Evolutionary conservation across 2,113 vertebrate genomes (phyloP).

Genomic region (Reinhardtius hippoglossoides): DNA sequence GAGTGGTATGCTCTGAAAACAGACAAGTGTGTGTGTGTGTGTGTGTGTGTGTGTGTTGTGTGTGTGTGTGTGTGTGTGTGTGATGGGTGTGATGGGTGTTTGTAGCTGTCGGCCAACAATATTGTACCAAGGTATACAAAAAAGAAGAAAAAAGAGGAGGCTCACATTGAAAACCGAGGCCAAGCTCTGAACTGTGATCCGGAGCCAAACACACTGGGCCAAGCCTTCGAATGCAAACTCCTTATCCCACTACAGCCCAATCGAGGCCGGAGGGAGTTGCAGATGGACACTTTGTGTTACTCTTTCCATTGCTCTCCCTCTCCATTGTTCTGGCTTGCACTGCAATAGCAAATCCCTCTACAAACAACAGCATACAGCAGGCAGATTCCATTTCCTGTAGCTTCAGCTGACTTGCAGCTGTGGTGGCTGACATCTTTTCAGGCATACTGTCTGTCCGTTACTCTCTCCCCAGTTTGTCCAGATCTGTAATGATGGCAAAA

Average conservation of each 20-base stretch:
- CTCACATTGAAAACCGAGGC: conserved; percentile 25
- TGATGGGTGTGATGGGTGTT: conserved; percentile 5
- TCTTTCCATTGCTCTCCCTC: conserved; percentile 34
- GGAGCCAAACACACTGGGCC: conserved; percentile 41
- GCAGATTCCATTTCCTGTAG: conserved; percentile 50
- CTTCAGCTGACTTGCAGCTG: conserved; percentile 48
- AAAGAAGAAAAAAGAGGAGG: conserved; percentile 20
- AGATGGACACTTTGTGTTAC: conserved; percentile 48
- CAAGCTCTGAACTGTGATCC: conserved; percentile 40
- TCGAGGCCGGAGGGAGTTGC: conserved; percentile 25
- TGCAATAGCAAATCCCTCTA: conserved; percentile 36
- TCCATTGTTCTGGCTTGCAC: conserved; percentile 29
- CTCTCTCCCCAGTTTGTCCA: neutral
- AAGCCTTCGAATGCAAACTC: conserved; percentile 42
- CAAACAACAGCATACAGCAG: conserved; percentile 44
- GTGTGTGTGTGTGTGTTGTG: neutral
- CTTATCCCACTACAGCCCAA: conserved; percentile 30
- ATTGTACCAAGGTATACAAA: conserved; percentile 21
- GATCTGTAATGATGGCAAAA: neutral
- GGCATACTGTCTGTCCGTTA: neutral
- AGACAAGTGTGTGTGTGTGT: conserved; percentile 3
- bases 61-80: conserved; percentile 9
- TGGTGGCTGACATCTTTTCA: conserved; percentile 39
- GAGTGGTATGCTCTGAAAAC: conserved; percentile 5
- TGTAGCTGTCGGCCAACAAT: conserved; percentile 47